Evolutionary conservation across 2,113 vertebrate genomes (phyloP).

Genomic region (Leptobrachium leishanense): DNA sequence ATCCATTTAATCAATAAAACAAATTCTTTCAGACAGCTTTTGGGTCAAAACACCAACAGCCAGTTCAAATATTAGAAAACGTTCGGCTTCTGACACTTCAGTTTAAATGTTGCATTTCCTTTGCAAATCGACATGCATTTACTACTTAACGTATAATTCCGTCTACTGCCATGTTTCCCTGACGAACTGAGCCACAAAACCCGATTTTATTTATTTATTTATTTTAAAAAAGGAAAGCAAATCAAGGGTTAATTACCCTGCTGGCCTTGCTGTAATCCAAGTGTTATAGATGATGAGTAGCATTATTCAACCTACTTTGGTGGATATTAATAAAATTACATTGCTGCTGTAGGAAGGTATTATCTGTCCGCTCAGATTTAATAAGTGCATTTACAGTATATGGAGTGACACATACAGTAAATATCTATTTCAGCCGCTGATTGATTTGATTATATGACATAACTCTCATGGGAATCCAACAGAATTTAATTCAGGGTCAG

Average conservation of each 20-base stretch:
- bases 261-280: background rate
- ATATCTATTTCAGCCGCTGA: constrained; percentile 21
- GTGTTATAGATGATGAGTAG: constrained; percentile 4
- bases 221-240: background rate
- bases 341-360: constrained; percentile 23
- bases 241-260: constrained; percentile 10
- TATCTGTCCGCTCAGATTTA: constrained; percentile 21
- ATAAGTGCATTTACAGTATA: constrained; percentile 37
- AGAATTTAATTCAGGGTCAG: constrained; percentile 9
- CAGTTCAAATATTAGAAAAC: too few relatives aligned
- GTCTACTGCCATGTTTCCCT: too few relatives aligned
- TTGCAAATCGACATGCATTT: too few relatives aligned
- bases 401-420: constrained; percentile 28
- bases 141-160: too few relatives aligned
- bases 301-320: constrained; percentile 19
- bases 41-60: too few relatives aligned
- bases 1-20: too few relatives aligned
- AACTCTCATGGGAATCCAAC: background rate
- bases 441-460: constrained; percentile 7
- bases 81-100: too few relatives aligned
- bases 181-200: too few relatives aligned
- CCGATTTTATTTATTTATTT: too few relatives aligned
- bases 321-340: constrained; percentile 24
- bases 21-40: too few relatives aligned
- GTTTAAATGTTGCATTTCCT: too few relatives aligned